Base-by-base conservation (phyloP, 1,140 invertebrate genomes). In the Colletes gigas region DNA sequence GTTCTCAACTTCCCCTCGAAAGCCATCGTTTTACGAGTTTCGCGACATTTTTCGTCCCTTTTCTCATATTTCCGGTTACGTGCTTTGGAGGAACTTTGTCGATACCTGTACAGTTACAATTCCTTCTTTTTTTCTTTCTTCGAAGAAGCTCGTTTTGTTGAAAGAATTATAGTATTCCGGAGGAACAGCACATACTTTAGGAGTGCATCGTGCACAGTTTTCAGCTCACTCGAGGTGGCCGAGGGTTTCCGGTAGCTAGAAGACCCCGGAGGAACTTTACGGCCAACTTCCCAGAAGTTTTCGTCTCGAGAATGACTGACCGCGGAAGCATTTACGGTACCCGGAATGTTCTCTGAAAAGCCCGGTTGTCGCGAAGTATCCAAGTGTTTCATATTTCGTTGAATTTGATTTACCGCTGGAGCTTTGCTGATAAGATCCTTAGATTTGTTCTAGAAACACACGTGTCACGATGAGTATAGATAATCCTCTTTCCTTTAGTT, bases 251-350 rank as follows among this genome's bases (percentile, higher is more conserved):
- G 47, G 44, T 62, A 73, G 57, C 50, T 52, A 30, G 47, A 44
- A 54, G 75, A 78, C 21, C 54, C n/a, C n/a, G n/a, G 19, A 72
- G 75, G 55, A 83, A 84, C 70, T 79, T 83, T 12, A 50, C 19
- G 76, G 77, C 12, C 15, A 85, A 85, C 62, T 84, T 84, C 8
- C 7, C 30, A 9, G 44, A 81, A 66, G 78, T 69, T 84, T 73
- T 74, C 78, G 73, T 55, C 72, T 12, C 30, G 50, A 19, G 78
- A 66, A 84, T 84, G 68, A 69, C 78, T 80, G 72, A 85, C 83
- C 73, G 47, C 83, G 72, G 72, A 73, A 78, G 63, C 63, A 83
- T 66, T 85, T 69, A 81, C 74, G 68, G 54, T 69, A 81, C 62
- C 62, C 66, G 50, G 50, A 60, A 84, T 79, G 82, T 71, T 72